Evolutionary conservation across 1,140 invertebrate species (phyloP), one percentile per base, ranked within the genome.

Genomic region (Tetragnatha versicolor): DNA sequence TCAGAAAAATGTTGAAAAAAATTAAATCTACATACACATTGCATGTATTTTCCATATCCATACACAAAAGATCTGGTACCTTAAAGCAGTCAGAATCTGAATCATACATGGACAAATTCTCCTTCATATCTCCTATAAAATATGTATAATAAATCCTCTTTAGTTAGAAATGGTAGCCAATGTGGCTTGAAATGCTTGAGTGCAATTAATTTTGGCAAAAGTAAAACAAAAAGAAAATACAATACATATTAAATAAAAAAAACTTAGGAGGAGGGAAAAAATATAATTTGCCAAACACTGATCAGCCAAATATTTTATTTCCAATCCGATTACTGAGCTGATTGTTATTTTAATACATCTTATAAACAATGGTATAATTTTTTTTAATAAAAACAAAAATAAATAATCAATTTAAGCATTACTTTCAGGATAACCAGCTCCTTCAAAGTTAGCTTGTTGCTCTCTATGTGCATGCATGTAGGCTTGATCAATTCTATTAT

Each of bases 31-130:
- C 73, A 33, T 65, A 63, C 73, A 51, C 47, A 53, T 53, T 45
- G 17, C 58, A 51, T 14, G 33, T 35, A 39, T 42, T 76, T 65
- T 65, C 73, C 20, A 76, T 51, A 76, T 76, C 73, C 73, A 76
- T 76, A 29, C 45, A 65, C 27, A 76, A 22, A 5, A 76, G 33
- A 29, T 76, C 73, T 2, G 73, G 60, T 25, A 61, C 58, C 53
- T 76, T 76, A 65, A 76, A 53, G 7, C 42, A 63, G 53, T 51
- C 33, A 3, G 31, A 35, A 35, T 65, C 58, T 4, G 73, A 76
- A 39, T 63, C 73, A 76, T 76, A 63, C 39, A 61, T 31, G 42
- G 20, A 25, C 25, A 42, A 14, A 5, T 76, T 76, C 25, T 65
- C 45, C 39, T 47, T 55, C 22, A 65, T 37, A 12, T 61, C 60